A percentile compares a stretch with the other conserved stretches of the same genome.
Evolutionary conservation across 2,113 vertebrate species (phyloP).

Genomic region (Crotophaga sulcirostris): DNA sequence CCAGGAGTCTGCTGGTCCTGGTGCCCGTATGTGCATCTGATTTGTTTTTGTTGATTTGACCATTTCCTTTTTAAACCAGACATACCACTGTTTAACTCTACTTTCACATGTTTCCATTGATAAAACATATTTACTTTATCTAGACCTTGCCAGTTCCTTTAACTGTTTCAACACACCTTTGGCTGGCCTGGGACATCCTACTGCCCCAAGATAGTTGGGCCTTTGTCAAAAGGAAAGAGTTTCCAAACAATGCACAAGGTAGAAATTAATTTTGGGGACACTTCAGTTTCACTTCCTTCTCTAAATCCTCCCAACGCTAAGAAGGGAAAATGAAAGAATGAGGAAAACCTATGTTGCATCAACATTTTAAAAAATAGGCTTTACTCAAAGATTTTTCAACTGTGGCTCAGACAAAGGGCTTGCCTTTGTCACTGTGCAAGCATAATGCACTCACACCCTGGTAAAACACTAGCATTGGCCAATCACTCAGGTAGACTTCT

Average conservation of each 20-base stretch:
- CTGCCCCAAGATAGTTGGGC: neutral
- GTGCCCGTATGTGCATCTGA: neutral
- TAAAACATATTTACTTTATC: neutral
- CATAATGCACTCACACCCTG: rapidly evolving
- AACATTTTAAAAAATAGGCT: rapidly evolving
- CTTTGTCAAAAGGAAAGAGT: neutral
- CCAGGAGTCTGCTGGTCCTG: neutral
- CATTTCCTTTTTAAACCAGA: neutral
- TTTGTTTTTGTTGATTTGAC: neutral
- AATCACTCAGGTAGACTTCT: neutral
- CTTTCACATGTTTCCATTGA: neutral
- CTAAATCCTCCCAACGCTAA: neutral
- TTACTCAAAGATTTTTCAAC: neutral
- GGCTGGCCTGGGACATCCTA: neutral
- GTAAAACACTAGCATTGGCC: neutral
- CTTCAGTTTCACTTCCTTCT: neutral
- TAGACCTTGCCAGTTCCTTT: neutral
- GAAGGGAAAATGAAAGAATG: neutral
- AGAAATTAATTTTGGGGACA: neutral
- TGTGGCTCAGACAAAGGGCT: neutral
- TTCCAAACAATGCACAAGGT: neutral
- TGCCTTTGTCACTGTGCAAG: neutral
- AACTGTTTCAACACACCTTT: neutral
- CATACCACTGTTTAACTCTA: neutral
- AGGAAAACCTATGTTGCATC: neutral